These are phyloP conservation scores for Eucriotettix oculatus DNA, from an alignment of 2,888 invertebrate genomes.

Conservation along the genomic window DNA sequence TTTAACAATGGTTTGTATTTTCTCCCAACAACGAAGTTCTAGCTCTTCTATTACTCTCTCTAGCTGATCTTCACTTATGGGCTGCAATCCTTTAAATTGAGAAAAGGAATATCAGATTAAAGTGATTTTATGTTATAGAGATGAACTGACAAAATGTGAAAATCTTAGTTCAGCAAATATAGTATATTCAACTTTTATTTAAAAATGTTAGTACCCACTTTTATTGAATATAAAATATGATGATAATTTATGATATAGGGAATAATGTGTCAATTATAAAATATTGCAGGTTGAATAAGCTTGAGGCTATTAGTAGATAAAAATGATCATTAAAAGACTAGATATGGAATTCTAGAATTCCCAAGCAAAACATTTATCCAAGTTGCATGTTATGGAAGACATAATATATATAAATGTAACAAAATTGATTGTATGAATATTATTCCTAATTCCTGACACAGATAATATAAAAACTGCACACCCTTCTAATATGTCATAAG, in stretches of 20 bases:
- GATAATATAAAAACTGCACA: too few species aligned
- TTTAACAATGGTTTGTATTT: constrained; percentile 78
- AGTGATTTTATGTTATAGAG: neutral
- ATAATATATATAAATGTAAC: too few species aligned
- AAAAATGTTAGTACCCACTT: neutral
- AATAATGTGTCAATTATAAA: too few species aligned
- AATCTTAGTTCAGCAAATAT: neutral
- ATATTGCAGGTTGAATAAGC: too few species aligned
- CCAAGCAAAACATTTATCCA: too few species aligned
- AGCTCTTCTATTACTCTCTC: constrained; percentile 84
- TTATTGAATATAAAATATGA: neutral
- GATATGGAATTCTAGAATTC: too few species aligned
- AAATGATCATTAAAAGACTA: too few species aligned
- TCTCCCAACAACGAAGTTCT: constrained; percentile 86
- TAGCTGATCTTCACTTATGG: constrained; percentile 71
- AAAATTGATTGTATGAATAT: too few species aligned
- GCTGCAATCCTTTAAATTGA: constrained; percentile 38
- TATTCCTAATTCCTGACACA: too few species aligned
- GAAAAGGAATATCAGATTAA: neutral
- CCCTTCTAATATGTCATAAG: too few species aligned
- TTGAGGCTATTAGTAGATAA: too few species aligned
- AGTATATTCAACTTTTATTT: neutral
- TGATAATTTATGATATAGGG: neutral
- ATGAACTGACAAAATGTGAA: neutral
- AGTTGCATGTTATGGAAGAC: too few species aligned